Base-by-base conservation (phyloP, 2,888 invertebrate genomes). In the Drosophila antonietae region DNA sequence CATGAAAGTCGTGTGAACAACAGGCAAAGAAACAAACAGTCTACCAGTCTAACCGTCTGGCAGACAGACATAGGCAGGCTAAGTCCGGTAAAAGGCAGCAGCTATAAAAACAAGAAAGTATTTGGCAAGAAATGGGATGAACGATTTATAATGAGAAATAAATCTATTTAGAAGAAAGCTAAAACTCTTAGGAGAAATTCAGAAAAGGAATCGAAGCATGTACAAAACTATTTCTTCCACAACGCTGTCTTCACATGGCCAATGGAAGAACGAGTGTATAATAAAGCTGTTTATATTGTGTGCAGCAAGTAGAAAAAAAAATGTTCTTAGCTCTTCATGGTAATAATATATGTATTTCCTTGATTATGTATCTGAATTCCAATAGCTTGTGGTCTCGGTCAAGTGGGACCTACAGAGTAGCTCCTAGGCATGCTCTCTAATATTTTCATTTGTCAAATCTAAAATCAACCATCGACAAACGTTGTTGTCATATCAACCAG, bases 1-100 rank as follows among this genome's bases (percentile, higher is more conserved):
- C 85, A 85, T 84, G 85, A 85, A 85, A 85, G 85, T 85, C 85
- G 85, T 85, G 85, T 85, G 85, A 89, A 85, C 73, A 73, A 81
- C 81, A 73, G 73, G 53, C 68, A 51, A 59, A 74, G 60, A 64
- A 76, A 73, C 62, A 76, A 67, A 76, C 66, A 64, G 56, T 67
- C 57, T 31, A 57, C 28, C 75, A 62, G 61, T 49, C 49, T 12
- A n/a, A n/a, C 47, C n/a, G 47, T 31, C 47, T 9, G 28, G 6
- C 49, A 8, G 55, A 73, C 52, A 56, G 46, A 46, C 68, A 46
- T 37, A 39, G 49, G n/a, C 44, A 15, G 43, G 41, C 53, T 44
- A 43, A 68, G 64, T 75, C 77, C 72, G 63, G 76, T 76, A 78
- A 76, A 77, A 77, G 80, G 79, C 75, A 79, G 28, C 55, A 39